A percentile compares a stretch with the other conserved stretches of the same genome.
Conservation (phyloP, 1,140 invertebrate genomes). For the Solen grandis region DNA sequence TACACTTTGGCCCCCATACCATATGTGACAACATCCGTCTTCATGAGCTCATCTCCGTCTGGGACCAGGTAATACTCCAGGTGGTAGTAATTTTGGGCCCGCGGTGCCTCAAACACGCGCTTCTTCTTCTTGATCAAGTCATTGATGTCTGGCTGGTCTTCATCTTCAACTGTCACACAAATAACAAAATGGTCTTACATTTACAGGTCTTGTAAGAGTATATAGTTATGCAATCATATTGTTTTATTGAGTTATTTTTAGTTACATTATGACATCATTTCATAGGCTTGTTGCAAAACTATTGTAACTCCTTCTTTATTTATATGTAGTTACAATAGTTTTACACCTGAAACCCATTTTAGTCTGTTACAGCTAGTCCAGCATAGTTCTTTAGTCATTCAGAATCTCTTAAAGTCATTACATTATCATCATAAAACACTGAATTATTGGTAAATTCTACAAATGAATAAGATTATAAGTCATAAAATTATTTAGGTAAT, state of each 20-base stretch:
- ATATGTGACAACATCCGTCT: slow-evolving; percentile 78
- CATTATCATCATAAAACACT: too few species aligned
- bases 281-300: not conserved
- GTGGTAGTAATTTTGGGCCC: slow-evolving; percentile 78
- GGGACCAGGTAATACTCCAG: slow-evolving; percentile 79
- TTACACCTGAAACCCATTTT: not conserved
- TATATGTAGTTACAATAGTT: too few species aligned
- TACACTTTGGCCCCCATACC: slow-evolving; percentile 78
- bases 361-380: not conserved
- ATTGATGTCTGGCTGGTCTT: slow-evolving; percentile 69
- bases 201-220: slow-evolving; percentile 17
- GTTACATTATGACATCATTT: not conserved
- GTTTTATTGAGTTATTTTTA: not conserved
- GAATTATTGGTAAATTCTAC: too few species aligned
- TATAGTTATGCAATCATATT: not conserved
- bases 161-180: slow-evolving; percentile 65
- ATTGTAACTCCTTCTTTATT: too few species aligned
- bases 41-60: slow-evolving; percentile 69
- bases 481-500: too few species aligned
- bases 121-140: slow-evolving; percentile 74
- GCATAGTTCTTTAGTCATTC: not conserved
- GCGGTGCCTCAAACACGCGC: slow-evolving; percentile 73
- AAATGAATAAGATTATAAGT: too few species aligned
- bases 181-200: not conserved
- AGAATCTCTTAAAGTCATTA: too few species aligned